Conservation (phyloP, 2,888 invertebrate genomes). For the Nomada fucata region DNA sequence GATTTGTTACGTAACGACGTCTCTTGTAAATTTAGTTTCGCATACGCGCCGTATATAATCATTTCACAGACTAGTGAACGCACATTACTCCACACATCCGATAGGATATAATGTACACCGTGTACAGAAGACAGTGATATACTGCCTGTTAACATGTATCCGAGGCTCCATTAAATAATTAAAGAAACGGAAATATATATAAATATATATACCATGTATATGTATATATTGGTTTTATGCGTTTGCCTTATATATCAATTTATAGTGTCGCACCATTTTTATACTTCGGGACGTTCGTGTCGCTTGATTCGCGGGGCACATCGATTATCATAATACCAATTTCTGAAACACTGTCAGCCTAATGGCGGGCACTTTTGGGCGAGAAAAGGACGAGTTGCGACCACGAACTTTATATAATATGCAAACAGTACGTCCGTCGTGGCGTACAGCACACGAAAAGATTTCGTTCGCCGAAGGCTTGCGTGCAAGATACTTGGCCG, state of each 20-base stretch:
- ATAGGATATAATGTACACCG: constrained; percentile 63
- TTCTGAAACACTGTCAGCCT: background rate
- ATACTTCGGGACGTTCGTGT: background rate
- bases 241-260: background rate
- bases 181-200: constrained; percentile 11
- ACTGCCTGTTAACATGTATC: constrained; percentile 73
- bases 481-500: constrained; percentile 62
- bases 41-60: constrained; percentile 54
- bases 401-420: constrained; percentile 51
- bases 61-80: constrained; percentile 66
- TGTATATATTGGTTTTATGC: background rate
- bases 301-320: background rate
- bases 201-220: background rate
- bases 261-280: too few species aligned
- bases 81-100: constrained; percentile 60
- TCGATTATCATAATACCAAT: background rate
- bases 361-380: constrained; percentile 3
- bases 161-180: constrained; percentile 42
- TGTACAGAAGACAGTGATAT: constrained; percentile 46
- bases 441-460: constrained; percentile 44
- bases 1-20: constrained; percentile 65
- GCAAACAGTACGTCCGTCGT: constrained; percentile 60
- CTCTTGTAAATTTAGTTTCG: constrained; percentile 51
- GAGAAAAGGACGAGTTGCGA: constrained; percentile 27
- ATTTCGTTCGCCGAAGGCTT: constrained; percentile 64